Base-by-base conservation (phyloP, 2,113 vertebrate genomes). In the Alosa alosa region DNA sequence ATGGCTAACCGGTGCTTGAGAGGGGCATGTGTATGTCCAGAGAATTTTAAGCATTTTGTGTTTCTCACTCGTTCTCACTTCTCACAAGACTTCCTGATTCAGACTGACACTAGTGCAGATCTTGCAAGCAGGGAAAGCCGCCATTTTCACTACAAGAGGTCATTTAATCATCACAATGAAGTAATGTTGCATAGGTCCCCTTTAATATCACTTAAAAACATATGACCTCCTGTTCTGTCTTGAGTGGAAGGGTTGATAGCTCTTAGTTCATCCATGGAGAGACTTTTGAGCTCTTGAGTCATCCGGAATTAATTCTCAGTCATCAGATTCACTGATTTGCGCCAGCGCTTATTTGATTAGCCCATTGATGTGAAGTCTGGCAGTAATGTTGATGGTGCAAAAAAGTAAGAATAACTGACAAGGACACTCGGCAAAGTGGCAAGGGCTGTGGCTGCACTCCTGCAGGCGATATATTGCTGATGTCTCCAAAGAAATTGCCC, bases 371-470 rank as follows among this genome's bases (percentile, higher is more conserved):
- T 55, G 83, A 87, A 83, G 87, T 86, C 89, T 93, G 91, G 93
- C 91, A 91, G 88, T 49, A 25, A 87, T 2, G 44, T 45, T 89
- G 91, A 93, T 90, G 90, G 86, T 84, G 86, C 89, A 84, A 81
- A 90, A 91, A 87, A 85, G 87, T 89, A 89, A 91, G 86, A 91
- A 89, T 88, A 89, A 89, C 87, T 86, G 85, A 94, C 93, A 94
- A 94, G 94, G 93, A 91, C 92, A 87, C 88, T 45, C 83, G 2
- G 86, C 7, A 45, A 86, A 81, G 87, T 86, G 60, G 83, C 90
- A 93, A 92, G 90, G 91, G 72, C 36, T 78, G 72, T 6, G 11
- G 13, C 72, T 39, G 72, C 25, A 39, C 72, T 78, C 31, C 36
- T 15, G 72, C 31, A 17, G 72, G 36, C 3, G 1, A 52, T 36